Conservation (phyloP, 2,113 vertebrate species). For the Rhinolophus ferrumequinum region DNA sequence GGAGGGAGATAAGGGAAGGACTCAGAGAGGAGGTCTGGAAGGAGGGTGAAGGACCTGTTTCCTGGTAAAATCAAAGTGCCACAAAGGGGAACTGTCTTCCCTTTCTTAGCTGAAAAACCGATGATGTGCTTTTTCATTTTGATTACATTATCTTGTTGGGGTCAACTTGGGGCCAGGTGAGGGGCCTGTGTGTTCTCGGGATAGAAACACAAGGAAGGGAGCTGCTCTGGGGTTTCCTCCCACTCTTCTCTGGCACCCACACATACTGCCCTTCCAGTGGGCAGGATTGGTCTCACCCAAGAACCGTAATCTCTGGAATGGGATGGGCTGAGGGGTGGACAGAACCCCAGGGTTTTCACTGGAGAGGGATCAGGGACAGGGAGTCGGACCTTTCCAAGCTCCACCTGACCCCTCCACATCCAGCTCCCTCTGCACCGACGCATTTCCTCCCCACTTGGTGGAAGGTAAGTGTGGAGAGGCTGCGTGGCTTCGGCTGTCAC, state of each 20-base stretch:
- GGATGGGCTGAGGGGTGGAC: background rate
- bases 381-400: accelerated
- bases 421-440: background rate
- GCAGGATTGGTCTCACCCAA: background rate
- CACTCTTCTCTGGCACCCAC: background rate
- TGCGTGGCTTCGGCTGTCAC: background rate
- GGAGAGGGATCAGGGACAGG: background rate
- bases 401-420: accelerated
- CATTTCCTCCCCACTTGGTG: background rate
- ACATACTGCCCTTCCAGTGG: background rate
- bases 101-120: background rate
- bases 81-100: background rate
- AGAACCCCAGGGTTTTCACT: background rate
- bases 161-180: background rate
- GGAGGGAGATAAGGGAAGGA: background rate
- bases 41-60: background rate
- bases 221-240: too few species aligned
- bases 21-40: background rate
- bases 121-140: background rate
- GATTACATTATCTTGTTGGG: background rate
- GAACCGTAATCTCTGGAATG: background rate
- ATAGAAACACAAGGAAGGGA: accelerated
- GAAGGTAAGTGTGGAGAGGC: accelerated
- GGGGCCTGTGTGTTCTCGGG: background rate
- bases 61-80: background rate